Evolutionary conservation across 1,140 invertebrate genomes (phyloP).

Genomic region (Panagrolaimus sp.): DNA sequence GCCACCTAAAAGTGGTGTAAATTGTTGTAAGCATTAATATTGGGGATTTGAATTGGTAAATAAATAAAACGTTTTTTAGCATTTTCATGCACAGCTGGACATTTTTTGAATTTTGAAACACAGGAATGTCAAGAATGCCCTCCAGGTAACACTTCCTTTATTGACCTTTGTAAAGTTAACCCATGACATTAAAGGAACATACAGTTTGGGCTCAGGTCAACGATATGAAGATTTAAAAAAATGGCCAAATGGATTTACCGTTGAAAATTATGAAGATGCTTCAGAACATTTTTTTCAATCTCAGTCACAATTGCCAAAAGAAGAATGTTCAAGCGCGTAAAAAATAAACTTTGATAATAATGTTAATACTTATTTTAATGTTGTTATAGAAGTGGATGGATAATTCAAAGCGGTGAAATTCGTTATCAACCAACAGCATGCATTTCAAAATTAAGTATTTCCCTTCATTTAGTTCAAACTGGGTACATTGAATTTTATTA

Average conservation of each 20-base stretch:
- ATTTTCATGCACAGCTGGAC: slow-evolving; percentile 48
- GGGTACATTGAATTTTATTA: slow-evolving; percentile 51
- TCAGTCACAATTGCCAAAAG: not conserved
- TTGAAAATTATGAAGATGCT: slow-evolving; percentile 47
- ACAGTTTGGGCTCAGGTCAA: slow-evolving; percentile 54
- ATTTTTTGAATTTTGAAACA: slow-evolving; percentile 52
- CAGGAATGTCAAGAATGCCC: slow-evolving; percentile 50
- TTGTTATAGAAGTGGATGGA: slow-evolving; percentile 49
- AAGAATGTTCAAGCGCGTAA: slow-evolving; percentile 5
- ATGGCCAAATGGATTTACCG: slow-evolving; percentile 46
- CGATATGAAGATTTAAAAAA: slow-evolving; percentile 52
- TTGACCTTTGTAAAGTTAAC: slow-evolving; percentile 1
- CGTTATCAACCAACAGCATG: slow-evolving; percentile 54
- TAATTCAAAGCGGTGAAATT: slow-evolving; percentile 47
- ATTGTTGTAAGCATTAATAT: slow-evolving; percentile 43
- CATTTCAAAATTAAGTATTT: slow-evolving; percentile 50
- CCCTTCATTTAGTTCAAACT: slow-evolving; percentile 44
- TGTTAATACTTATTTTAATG: not conserved
- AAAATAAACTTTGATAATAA: slow-evolving; percentile 1
- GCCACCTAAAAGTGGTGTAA: slow-evolving; percentile 42
- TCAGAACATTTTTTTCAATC: slow-evolving; percentile 29
- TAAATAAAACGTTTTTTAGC: slow-evolving; percentile 36
- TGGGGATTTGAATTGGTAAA: not conserved
- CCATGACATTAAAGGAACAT: slow-evolving; percentile 38
- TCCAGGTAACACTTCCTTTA: slow-evolving; percentile 36